Evolutionary conservation across 1,140 invertebrate species (phyloP), one percentile per base, ranked within the genome.

Genomic region (Coptotermes formosanus): DNA sequence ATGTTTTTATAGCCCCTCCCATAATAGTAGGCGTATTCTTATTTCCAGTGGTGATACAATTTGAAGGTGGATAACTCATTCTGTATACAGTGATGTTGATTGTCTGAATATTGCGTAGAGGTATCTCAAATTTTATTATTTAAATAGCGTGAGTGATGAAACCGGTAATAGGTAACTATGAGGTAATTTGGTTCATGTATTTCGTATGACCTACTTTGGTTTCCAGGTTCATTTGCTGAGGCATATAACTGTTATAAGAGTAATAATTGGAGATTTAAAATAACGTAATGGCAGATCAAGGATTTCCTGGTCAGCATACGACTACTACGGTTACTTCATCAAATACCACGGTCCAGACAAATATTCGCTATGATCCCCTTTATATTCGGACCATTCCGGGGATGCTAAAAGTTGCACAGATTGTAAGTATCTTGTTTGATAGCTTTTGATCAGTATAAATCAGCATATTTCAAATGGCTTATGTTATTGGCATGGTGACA

Each of bases 301-400:
- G 93, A 55, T 96, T 95, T 91, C 95, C 95, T 25, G 92, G 92
- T 82, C 93, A 94, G 87, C 92, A 93, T 48, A 92, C 92, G 89
- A 95, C 93, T 89, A 95, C 95, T 16, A 94, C 94, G 6, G 95
- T 94, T 43, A 93, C 94, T 25, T 92, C 93, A 0, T 93, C 93
- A 0, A 94, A 92, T 87, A 95, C 95, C 0, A 93, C 93, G 0
- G 94, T 95, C 4, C 93, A 94, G 88, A 94, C 94, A 30, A 93
- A 92, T 87, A 92, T 97, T 88, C 90, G 95, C 87, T 96, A 95
- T 90, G 96, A 97, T 90, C 91, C 93, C 9, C 90, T 91, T 3
- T 97, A 97, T 89, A 88, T 96, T 25, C 92, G 91, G 88, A 96
- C 94, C 11, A 88, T 95, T 45, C 94, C 95, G 59, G 97, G 97